Conservation (phyloP, 2,113 vertebrate species). For the Marmota monax region DNA sequence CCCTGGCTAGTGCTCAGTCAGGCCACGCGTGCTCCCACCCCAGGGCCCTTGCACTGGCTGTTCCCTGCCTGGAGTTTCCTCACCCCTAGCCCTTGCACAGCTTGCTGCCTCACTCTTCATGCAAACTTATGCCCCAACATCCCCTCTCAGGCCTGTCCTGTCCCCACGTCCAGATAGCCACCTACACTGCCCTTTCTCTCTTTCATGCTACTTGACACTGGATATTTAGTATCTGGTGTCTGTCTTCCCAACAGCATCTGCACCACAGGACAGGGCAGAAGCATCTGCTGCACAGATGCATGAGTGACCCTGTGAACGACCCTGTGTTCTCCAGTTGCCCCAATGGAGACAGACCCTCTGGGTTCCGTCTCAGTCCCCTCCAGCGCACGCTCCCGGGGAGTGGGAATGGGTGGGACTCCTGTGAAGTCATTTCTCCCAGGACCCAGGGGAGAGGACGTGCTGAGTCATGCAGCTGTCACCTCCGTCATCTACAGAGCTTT, state of each 20-base stretch:
- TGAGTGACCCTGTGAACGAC: background rate
- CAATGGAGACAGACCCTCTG: background rate
- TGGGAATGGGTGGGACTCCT: background rate
- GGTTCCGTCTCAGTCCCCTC: background rate
- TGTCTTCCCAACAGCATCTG: background rate
- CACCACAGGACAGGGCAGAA: background rate
- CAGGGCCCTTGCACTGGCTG: background rate
- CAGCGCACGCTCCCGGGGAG: no score
- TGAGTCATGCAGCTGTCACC: background rate
- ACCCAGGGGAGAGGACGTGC: background rate
- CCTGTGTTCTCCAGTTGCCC: background rate
- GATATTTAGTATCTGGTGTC: no score
- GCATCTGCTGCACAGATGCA: no score
- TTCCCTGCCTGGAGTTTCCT: background rate
- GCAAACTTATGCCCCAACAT: background rate
- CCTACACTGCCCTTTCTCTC: no score
- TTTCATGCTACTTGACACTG: no score
- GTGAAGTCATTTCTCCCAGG: background rate
- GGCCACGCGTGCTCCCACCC: accelerated
- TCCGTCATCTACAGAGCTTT: no score
- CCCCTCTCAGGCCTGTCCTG: background rate
- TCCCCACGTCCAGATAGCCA: background rate
- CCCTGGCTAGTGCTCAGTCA: background rate
- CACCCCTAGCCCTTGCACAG: background rate
- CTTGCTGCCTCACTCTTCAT: background rate